Conservation (phyloP, 1,140 invertebrate species). For the Megalonaias nervosa region DNA sequence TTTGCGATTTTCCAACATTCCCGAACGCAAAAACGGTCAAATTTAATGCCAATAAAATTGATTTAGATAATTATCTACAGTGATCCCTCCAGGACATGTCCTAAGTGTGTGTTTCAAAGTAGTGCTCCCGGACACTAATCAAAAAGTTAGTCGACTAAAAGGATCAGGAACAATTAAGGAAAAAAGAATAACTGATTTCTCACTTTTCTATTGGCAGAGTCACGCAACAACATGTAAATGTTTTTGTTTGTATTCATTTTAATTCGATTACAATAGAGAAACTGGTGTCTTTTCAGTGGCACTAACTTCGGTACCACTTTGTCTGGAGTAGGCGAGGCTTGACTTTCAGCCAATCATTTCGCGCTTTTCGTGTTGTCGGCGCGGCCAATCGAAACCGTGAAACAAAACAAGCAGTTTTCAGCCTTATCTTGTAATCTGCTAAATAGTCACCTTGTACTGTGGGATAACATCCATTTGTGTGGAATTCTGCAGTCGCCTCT, state of each 20-base stretch:
- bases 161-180: neutral
- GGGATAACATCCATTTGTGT: slow-evolving; percentile 36
- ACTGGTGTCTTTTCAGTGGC: neutral
- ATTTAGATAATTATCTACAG: too few species aligned
- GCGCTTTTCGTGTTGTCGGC: neutral
- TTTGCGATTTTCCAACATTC: too few species aligned
- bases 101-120: too few species aligned
- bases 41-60: too few species aligned
- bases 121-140: neutral
- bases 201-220: neutral
- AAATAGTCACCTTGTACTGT: slow-evolving; percentile 31
- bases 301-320: neutral
- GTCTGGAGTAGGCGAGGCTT: slow-evolving; percentile 8
- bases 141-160: neutral
- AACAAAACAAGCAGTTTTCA: slow-evolving; percentile 38
- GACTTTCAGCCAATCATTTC: neutral
- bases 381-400: slow-evolving; percentile 12
- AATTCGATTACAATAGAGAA: neutral
- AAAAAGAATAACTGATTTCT: neutral
- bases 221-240: neutral
- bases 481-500: slow-evolving; percentile 32
- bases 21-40: too few species aligned
- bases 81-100: too few species aligned
- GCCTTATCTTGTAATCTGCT: slow-evolving; percentile 37
- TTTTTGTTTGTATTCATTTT: neutral